Conservation (phyloP, 2,113 vertebrate species). For the Hoplias malabaricus region DNA sequence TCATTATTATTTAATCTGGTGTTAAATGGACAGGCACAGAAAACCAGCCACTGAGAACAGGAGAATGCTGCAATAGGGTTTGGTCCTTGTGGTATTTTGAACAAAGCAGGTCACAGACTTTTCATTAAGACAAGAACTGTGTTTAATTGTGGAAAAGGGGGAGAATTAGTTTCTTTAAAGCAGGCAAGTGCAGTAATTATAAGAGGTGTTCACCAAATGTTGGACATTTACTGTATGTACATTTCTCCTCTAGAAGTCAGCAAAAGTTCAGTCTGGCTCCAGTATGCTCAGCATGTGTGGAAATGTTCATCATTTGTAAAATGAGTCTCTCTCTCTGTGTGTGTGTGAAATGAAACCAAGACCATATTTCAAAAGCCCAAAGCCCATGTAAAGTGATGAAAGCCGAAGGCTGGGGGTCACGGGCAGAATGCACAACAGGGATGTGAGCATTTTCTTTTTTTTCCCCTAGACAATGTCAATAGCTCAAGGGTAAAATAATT, state of each 20-base stretch:
- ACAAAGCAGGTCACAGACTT: too few species aligned
- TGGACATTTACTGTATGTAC: too few species aligned
- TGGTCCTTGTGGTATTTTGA: too few species aligned
- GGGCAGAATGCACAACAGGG: conserved; percentile 77
- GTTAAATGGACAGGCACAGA: too few species aligned
- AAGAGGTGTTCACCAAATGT: too few species aligned
- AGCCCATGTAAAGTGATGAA: conserved; percentile 55
- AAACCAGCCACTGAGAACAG: too few species aligned
- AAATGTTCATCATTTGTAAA: background rate
- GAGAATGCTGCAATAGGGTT: too few species aligned
- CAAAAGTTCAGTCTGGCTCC: conserved; percentile 72
- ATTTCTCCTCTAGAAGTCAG: conserved; percentile 88
- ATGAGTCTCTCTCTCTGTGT: conserved; percentile 55
- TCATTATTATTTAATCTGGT: too few species aligned
- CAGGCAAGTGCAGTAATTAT: too few species aligned
- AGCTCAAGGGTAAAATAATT: conserved; percentile 82
- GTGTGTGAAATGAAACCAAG: conserved; percentile 36
- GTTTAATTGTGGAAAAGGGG: too few species aligned
- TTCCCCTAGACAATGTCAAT: conserved; percentile 77
- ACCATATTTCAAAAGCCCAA: conserved; percentile 66
- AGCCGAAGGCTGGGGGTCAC: conserved; percentile 73
- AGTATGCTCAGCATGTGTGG: conserved; percentile 57
- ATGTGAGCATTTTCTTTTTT: conserved; percentile 74
- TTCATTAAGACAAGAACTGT: too few species aligned
- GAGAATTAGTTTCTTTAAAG: too few species aligned